These are phyloP conservation scores for Hymenopus coronatus DNA, from an alignment of 2,888 invertebrate genomes.

Conservation along the genomic window DNA sequence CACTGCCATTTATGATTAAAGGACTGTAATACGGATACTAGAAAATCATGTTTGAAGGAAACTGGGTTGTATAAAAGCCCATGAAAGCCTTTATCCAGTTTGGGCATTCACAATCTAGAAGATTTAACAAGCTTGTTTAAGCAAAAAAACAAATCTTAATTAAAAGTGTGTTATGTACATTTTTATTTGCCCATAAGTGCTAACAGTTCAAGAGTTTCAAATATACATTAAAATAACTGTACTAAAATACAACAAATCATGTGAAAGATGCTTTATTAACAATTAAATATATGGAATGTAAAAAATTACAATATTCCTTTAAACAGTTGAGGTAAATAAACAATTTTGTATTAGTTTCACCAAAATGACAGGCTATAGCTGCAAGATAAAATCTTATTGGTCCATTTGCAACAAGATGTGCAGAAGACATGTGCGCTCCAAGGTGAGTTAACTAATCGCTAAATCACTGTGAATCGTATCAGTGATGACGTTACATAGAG, in stretches of 20 bases:
- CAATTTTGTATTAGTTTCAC: neutral
- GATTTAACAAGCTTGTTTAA: neutral
- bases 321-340: neutral
- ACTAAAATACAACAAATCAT: neutral
- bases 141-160: neutral
- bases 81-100: no score
- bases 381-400: neutral
- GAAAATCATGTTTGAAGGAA: no score
- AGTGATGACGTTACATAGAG: constrained; percentile 38
- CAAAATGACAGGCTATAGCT: neutral
- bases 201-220: neutral
- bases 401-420: neutral
- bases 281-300: neutral
- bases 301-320: neutral
- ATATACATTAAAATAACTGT: neutral
- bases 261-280: neutral
- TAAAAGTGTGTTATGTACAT: neutral
- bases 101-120: no score
- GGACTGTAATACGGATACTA: no score
- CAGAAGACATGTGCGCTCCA: neutral
- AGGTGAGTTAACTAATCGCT: neutral
- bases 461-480: constrained; percentile 12
- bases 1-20: no score
- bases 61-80: no score
- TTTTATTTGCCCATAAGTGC: neutral